phyloP scores from a whole-genome alignment of 2,113 vertebrate species.

The Lampris incognitus region DNA sequence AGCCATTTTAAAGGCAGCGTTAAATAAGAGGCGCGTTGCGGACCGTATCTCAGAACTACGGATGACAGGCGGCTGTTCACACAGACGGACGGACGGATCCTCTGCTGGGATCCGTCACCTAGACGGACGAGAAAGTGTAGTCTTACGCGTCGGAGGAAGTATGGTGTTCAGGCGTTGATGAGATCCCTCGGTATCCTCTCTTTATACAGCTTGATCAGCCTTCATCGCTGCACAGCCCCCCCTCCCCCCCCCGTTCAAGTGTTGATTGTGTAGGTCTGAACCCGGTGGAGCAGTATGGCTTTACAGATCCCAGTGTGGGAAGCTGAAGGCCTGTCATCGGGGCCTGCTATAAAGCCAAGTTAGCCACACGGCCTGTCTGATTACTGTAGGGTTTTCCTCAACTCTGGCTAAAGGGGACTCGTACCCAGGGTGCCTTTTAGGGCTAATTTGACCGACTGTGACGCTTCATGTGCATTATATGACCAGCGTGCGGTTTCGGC shows the following conservation, averaged over 20 bases:
- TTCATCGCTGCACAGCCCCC: constrained; percentile 1
- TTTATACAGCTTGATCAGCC: not conserved
- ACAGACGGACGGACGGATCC: not conserved
- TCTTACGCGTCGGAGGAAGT: not conserved
- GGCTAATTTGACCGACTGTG: constrained; percentile 68
- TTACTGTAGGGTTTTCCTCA: constrained; percentile 53
- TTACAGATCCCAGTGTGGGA: constrained; percentile 22
- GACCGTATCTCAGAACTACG: not conserved
- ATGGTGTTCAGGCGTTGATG: not conserved
- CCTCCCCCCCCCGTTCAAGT: constrained; percentile 7
- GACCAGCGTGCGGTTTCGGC: constrained; percentile 66
- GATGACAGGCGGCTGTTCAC: not conserved
- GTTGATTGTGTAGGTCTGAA: constrained; percentile 33
- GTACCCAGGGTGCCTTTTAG: constrained; percentile 65
- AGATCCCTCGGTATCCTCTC: not conserved
- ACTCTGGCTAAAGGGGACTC: constrained; percentile 65
- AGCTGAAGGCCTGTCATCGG: constrained; percentile 57
- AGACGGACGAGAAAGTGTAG: no score
- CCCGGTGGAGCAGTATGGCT: constrained; percentile 10
- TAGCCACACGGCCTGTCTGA: constrained; percentile 43
- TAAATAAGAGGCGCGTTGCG: not conserved
- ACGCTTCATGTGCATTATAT: constrained; percentile 68
- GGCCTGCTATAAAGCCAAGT: constrained; percentile 54
- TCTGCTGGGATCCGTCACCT: no score
- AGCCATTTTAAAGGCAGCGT: not conserved